phyloP scores from a whole-genome alignment of 1,140 invertebrate genomes.

The Helicorthomorpha holstii region DNA sequence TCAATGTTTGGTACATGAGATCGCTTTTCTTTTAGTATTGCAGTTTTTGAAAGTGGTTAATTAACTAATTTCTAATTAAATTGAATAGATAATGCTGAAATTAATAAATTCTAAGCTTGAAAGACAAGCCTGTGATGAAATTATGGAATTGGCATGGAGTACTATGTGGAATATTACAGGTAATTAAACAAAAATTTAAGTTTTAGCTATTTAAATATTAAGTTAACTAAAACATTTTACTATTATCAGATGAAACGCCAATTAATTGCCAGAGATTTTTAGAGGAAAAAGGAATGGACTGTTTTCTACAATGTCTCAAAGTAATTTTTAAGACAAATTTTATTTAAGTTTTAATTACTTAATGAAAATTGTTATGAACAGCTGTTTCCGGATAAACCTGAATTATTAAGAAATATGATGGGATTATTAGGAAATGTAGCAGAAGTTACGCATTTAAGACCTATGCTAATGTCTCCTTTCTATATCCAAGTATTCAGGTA shows the following conservation, averaged over 20 bases:
- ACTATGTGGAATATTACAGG: constrained; percentile 87
- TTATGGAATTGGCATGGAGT: constrained; percentile 94
- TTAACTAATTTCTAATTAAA: too few species aligned
- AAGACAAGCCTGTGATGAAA: constrained; percentile 67
- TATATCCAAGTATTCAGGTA: constrained; percentile 64
- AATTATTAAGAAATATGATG: constrained; percentile 90
- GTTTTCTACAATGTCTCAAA: constrained; percentile 62
- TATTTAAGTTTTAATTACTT: constrained; percentile 1
- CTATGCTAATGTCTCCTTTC: constrained; percentile 61
- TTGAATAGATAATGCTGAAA: constrained; percentile 76
- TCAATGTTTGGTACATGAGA: too few species aligned
- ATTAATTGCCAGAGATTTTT: constrained; percentile 81
- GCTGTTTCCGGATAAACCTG: constrained; percentile 70
- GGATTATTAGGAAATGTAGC: constrained; percentile 78
- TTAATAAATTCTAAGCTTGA: constrained; percentile 59
- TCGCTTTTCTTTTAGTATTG: too few species aligned
- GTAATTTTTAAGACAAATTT: constrained; percentile 12
- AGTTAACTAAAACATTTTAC: neutral
- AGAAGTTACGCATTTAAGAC: constrained; percentile 70
- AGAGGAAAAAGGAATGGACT: constrained; percentile 63
- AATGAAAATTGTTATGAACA: constrained; percentile 23
- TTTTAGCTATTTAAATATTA: constrained; percentile 1
- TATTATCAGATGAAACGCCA: constrained; percentile 61
- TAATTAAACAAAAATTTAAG: constrained; percentile 11
- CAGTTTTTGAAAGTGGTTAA: too few species aligned